Conservation (phyloP, 2,113 vertebrate genomes). For the Butastur rufipennis region DNA sequence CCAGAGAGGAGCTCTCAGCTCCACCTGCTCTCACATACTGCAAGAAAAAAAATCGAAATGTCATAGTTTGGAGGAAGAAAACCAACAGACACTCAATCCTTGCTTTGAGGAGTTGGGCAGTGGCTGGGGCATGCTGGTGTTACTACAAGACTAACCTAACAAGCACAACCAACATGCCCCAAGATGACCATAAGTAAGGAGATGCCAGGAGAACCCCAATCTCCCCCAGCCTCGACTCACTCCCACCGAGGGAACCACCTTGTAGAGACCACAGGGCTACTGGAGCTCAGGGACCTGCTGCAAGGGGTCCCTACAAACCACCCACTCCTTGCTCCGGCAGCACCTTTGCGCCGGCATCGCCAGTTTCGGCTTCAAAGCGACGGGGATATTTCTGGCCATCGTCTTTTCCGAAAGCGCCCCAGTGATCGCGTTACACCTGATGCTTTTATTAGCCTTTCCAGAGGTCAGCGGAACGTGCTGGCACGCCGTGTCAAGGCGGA, state of each 20-base stretch:
- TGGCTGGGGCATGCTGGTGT: rapidly evolving
- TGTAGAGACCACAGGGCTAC: rapidly evolving
- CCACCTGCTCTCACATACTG: not conserved
- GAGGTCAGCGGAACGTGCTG: not conserved
- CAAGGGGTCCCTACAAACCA: rapidly evolving
- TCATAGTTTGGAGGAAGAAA: rapidly evolving
- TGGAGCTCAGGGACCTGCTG: not conserved
- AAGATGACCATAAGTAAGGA: rapidly evolving
- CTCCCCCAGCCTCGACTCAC: not conserved
- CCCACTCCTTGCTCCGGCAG: not conserved
- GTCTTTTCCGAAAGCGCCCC: not conserved
- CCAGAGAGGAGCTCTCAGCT: not conserved
- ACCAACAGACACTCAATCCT: rapidly evolving
- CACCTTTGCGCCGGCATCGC: rapidly evolving
- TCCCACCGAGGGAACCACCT: rapidly evolving
- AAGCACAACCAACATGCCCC: rapidly evolving
- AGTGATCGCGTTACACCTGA: not conserved
- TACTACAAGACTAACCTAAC: rapidly evolving
- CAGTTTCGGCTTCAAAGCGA: rapidly evolving
- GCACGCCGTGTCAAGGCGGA: not conserved
- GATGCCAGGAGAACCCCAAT: not conserved
- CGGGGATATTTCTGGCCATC: not conserved
- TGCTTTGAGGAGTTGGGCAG: not conserved
- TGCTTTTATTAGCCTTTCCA: conserved; percentile 5
- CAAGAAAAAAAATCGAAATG: not conserved